Conservation (phyloP, 92 coral and sea anemone species). For the Actinernus sp. region DNA sequence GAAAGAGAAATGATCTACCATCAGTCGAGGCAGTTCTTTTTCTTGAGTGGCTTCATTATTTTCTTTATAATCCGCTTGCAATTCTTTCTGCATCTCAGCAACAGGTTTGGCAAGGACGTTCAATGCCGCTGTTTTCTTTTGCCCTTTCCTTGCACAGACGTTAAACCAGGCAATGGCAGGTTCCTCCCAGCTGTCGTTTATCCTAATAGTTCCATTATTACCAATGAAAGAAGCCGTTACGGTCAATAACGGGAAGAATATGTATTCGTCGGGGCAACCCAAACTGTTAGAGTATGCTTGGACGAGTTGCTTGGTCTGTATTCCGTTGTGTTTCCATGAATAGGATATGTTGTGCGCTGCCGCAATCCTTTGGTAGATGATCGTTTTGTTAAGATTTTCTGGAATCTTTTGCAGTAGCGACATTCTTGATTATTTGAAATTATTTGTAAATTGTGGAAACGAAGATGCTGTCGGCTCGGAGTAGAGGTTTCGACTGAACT, state of each 20-base stretch:
- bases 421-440: no score
- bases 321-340: conserved; percentile 35
- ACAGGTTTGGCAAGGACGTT: conserved; percentile 45
- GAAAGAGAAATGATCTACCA: conserved; percentile 55
- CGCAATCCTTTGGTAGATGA: conserved; percentile 30
- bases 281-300: conserved; percentile 31
- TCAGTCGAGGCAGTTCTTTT: conserved; percentile 27
- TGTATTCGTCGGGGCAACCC: no score
- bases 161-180: conserved; percentile 58
- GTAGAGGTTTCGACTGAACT: no score
- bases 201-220: conserved; percentile 21
- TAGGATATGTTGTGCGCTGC: conserved; percentile 40
- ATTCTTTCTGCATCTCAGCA: conserved; percentile 26
- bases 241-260: conserved; percentile 31
- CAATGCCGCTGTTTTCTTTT: conserved; percentile 38
- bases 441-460: no score
- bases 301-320: conserved; percentile 28
- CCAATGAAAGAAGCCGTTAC: conserved; percentile 45
- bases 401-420: no score
- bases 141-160: conserved; percentile 49
- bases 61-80: conserved; percentile 20
- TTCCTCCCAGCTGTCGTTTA: conserved; percentile 48
- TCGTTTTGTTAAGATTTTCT: conserved; percentile 32
- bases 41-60: conserved; percentile 23
- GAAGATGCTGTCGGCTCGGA: no score